Percentiles rank a stretch among this genome's conserved stretches.
phyloP scores from a whole-genome alignment of 2,797 vertebrate genomes.

The Mus spretus region DNA sequence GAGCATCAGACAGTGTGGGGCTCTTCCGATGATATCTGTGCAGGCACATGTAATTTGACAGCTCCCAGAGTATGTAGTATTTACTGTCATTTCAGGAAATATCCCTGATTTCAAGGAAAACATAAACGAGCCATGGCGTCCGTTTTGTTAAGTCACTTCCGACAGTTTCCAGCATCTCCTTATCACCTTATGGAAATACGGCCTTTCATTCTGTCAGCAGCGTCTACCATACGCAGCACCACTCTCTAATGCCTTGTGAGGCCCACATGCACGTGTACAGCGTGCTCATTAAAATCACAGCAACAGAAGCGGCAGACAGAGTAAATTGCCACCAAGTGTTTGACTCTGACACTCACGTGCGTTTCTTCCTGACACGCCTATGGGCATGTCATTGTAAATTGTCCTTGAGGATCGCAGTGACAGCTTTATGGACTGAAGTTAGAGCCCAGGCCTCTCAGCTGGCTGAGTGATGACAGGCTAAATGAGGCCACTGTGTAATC shows the following conservation, averaged over 20 bases:
- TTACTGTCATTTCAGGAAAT: conserved; percentile 36
- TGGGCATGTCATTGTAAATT: conserved; percentile 78
- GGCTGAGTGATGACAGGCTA: conserved; percentile 58
- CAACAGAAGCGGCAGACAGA: conserved; percentile 77
- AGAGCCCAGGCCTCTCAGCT: conserved; percentile 52
- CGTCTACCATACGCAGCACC: conserved; percentile 68
- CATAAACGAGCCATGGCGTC: conserved; percentile 59
- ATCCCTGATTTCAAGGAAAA: not conserved
- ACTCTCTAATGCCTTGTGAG: conserved; percentile 65
- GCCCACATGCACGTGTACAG: conserved; percentile 75
- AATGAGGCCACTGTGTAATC: conserved; percentile 11
- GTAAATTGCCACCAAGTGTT: conserved; percentile 84
- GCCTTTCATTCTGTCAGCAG: conserved; percentile 83
- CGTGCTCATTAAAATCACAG: conserved; percentile 83
- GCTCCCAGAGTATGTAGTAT: not conserved
- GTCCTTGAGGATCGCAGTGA: conserved; percentile 67
- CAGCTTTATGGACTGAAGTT: conserved; percentile 77
- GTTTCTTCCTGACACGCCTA: conserved; percentile 76
- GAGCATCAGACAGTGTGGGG: not conserved
- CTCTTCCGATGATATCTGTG: not conserved
- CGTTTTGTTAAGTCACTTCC: conserved; percentile 78
- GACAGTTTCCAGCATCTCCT: conserved; percentile 78
- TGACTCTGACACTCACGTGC: conserved; percentile 78
- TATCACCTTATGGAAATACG: conserved; percentile 71
- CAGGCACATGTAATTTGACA: not conserved